phyloP scores from a whole-genome alignment of 37 sponge, comb jelly and placozoan genomes.

The Theonella swinhoei region DNA sequence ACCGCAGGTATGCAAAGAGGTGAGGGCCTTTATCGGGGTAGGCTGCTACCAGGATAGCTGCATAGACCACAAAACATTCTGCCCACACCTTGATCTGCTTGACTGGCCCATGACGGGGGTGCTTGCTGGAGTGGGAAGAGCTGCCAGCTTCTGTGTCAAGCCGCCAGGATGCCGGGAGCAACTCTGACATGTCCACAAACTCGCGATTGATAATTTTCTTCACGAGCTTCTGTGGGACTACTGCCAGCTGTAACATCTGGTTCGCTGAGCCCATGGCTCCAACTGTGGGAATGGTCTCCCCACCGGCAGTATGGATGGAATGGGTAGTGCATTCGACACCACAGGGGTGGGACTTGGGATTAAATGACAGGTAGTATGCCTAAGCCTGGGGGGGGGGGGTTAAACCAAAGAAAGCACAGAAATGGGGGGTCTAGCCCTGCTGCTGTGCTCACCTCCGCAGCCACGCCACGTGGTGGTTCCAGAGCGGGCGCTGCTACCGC shows the following conservation, averaged over 20 bases:
- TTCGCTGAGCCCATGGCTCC: too few relatives aligned
- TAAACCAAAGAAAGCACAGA: too few relatives aligned
- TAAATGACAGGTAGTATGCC: too few relatives aligned
- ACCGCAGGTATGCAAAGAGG: slow-evolving; percentile 6
- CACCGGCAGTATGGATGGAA: too few relatives aligned
- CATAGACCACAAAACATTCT: not conserved
- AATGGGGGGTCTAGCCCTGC: too few relatives aligned
- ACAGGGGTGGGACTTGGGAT: too few relatives aligned
- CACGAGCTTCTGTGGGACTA: not conserved
- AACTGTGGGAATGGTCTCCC: too few relatives aligned
- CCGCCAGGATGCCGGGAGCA: slow-evolving; percentile 6
- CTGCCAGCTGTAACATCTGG: not conserved
- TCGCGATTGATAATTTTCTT: not conserved
- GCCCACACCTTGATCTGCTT: not conserved
- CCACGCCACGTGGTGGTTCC: too few relatives aligned
- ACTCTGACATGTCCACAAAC: not conserved
- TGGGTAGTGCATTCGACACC: too few relatives aligned
- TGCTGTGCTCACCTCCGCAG: too few relatives aligned
- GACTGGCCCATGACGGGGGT: not conserved
- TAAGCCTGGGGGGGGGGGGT: too few relatives aligned
- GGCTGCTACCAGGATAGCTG: not conserved
- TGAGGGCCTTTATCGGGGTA: not conserved
- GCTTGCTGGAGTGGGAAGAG: not conserved
- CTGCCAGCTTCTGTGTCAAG: not conserved
- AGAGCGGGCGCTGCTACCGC: too few relatives aligned